Percentiles rank a stretch among this genome's conserved stretches.
phyloP scores from a whole-genome alignment of 2,888 invertebrate genomes.

The Ellobium chinense region DNA sequence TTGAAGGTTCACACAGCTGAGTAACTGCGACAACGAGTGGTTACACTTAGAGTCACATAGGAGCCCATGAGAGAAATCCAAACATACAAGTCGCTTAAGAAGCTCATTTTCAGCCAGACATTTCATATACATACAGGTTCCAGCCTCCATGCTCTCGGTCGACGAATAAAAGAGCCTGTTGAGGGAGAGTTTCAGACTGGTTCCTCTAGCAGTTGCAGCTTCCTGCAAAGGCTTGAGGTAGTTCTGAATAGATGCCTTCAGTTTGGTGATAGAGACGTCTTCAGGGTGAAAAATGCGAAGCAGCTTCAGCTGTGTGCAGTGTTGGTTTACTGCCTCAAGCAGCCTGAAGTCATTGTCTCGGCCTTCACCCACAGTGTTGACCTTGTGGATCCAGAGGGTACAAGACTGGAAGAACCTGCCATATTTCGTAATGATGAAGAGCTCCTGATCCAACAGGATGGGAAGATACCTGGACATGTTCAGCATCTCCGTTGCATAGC shows the following conservation, averaged over 20 bases:
- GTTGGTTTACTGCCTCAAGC: constrained; percentile 22
- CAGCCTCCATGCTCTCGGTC: constrained; percentile 31
- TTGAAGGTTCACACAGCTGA: constrained; percentile 21
- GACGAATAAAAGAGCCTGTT: constrained; percentile 47
- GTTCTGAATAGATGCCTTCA: constrained; percentile 21
- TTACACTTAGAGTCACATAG: constrained; percentile 23
- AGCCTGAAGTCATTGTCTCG: constrained; percentile 42
- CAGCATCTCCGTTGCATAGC: constrained; percentile 35
- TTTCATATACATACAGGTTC: constrained; percentile 10
- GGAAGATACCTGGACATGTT: constrained; percentile 23
- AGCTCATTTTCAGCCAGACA: constrained; percentile 3
- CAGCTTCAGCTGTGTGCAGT: constrained; percentile 44
- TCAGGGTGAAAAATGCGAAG: constrained; percentile 45
- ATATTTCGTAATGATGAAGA: constrained; percentile 35
- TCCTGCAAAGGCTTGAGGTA: constrained; percentile 43
- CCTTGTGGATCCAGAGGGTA: constrained; percentile 46
- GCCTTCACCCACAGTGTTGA: constrained; percentile 10
- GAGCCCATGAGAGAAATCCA: constrained; percentile 50
- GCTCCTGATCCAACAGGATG: constrained; percentile 27
- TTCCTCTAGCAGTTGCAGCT: not conserved
- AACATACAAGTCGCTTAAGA: not conserved
- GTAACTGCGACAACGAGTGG: not conserved
- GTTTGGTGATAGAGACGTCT: constrained; percentile 31
- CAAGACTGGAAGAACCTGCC: constrained; percentile 46
- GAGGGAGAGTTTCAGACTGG: constrained; percentile 14